Percentiles rank a stretch among this genome's conserved stretches.
These are phyloP conservation scores for Syngnathus typhle DNA, from an alignment of 2,113 vertebrate genomes.

Conservation along the genomic window DNA sequence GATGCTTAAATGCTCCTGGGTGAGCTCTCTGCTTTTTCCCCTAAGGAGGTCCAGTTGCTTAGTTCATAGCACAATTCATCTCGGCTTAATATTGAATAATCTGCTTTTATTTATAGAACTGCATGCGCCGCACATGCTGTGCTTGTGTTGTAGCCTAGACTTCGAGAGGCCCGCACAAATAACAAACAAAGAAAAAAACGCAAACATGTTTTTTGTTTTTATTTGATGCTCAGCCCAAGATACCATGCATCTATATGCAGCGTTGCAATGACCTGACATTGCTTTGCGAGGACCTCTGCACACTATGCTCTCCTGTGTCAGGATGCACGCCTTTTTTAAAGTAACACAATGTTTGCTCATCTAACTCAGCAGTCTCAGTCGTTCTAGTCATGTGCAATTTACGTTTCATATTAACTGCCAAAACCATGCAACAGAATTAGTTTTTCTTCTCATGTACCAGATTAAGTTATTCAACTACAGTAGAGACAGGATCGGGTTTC, in stretches of 20 bases:
- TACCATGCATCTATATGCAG: slow-evolving; percentile 46
- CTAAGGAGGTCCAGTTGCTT: slow-evolving; percentile 26
- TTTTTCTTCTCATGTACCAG: neutral
- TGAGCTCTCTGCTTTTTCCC: slow-evolving; percentile 46
- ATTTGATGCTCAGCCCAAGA: neutral
- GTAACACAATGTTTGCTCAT: neutral
- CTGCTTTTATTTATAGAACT: slow-evolving; percentile 21
- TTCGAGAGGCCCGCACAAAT: slow-evolving; percentile 10
- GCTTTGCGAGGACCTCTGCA: slow-evolving; percentile 31
- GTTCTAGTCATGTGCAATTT: neutral
- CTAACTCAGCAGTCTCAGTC: neutral
- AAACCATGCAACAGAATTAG: neutral
- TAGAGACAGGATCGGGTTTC: too few relatives aligned
- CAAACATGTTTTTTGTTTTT: slow-evolving; percentile 18
- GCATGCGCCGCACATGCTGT: slow-evolving; percentile 3
- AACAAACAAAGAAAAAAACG: slow-evolving; percentile 3
- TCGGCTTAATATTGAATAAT: slow-evolving; percentile 47
- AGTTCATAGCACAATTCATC: slow-evolving; percentile 32
- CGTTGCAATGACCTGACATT: slow-evolving; percentile 43
- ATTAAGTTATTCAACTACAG: neutral
- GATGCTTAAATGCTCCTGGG: slow-evolving; percentile 11
- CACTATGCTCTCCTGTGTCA: neutral
- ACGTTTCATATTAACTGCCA: neutral
- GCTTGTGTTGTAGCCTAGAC: neutral
- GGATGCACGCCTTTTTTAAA: neutral